Evolutionary conservation across 2,113 vertebrate genomes (phyloP).

Genomic region (Aegithalos caudatus): DNA sequence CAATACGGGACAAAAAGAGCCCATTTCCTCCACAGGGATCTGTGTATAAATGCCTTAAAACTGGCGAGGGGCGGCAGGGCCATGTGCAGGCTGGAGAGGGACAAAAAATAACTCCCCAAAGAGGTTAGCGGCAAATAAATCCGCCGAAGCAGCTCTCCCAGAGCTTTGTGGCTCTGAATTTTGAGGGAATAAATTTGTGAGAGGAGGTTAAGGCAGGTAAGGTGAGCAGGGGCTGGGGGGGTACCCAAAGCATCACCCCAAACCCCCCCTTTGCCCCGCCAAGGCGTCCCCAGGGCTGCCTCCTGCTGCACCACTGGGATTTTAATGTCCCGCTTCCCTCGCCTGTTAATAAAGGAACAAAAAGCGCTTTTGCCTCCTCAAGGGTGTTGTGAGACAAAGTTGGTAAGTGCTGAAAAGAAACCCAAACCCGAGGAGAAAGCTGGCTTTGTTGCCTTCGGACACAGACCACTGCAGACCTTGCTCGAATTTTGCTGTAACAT

Average conservation of each 20-base stretch:
- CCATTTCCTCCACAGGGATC: not conserved
- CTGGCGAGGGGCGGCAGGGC: not conserved
- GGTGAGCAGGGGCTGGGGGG: not conserved
- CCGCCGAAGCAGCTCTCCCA: accelerated
- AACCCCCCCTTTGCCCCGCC: accelerated
- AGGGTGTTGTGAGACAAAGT: conserved; percentile 46
- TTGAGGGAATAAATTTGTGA: not conserved
- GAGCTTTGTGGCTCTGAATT: not conserved
- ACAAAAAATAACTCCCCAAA: not conserved
- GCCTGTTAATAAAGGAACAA: conserved; percentile 23
- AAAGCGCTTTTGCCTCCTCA: conserved; percentile 3
- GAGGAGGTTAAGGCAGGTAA: not conserved
- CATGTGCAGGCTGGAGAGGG: not conserved
- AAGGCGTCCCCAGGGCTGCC: not conserved
- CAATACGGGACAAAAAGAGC: not conserved
- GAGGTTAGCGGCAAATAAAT: not conserved
- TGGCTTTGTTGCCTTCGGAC: conserved; percentile 28
- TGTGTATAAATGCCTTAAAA: not conserved
- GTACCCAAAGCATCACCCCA: not conserved
- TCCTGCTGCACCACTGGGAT: not conserved
- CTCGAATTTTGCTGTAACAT: not conserved
- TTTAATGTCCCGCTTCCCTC: not conserved
- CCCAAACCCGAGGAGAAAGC: conserved; percentile 22
- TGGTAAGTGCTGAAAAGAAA: conserved; percentile 50
- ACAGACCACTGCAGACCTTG: not conserved